A percentile compares a stretch with the other conserved stretches of the same genome.
phyloP scores from a whole-genome alignment of 2,113 vertebrate species.

The Calyptommatus sinebrachiatus region DNA sequence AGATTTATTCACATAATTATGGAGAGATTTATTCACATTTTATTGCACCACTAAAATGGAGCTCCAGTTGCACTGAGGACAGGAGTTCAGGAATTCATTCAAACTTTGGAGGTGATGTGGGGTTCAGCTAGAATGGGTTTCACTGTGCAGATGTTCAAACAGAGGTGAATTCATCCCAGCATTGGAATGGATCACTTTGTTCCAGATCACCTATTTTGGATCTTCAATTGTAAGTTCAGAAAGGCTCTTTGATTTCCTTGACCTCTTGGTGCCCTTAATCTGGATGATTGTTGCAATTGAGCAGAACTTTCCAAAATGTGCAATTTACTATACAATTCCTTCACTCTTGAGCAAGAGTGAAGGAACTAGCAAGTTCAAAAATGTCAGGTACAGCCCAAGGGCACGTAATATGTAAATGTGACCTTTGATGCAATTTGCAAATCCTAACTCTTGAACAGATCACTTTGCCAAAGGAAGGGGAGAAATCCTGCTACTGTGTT shows the following conservation, averaged over 20 bases:
- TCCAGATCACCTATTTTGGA: too few relatives aligned
- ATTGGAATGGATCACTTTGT: too few relatives aligned
- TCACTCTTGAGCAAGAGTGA: not conserved
- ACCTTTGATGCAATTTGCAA: constrained; percentile 12
- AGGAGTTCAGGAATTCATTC: too few relatives aligned
- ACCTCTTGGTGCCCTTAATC: not conserved
- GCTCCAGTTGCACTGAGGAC: too few relatives aligned
- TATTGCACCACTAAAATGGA: too few relatives aligned
- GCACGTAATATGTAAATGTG: constrained; percentile 12
- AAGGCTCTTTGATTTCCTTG: not conserved
- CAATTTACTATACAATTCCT: not conserved
- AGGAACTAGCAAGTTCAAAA: constrained; percentile 18
- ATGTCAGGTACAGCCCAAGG: constrained; percentile 11
- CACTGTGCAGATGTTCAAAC: too few relatives aligned
- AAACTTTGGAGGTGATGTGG: too few relatives aligned
- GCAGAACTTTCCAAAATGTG: constrained; percentile 6
- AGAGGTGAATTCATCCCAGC: too few relatives aligned
- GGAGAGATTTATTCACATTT: too few relatives aligned
- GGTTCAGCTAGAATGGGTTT: too few relatives aligned
- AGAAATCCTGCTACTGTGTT: not conserved
- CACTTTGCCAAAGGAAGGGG: not conserved
- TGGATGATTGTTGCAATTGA: constrained; percentile 3
- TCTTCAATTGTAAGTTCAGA: too few relatives aligned
- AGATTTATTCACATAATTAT: too few relatives aligned
- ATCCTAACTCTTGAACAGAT: not conserved